These are phyloP conservation scores for Procavia capensis DNA, from an alignment of 2,113 vertebrate species.

Conservation along the genomic window DNA sequence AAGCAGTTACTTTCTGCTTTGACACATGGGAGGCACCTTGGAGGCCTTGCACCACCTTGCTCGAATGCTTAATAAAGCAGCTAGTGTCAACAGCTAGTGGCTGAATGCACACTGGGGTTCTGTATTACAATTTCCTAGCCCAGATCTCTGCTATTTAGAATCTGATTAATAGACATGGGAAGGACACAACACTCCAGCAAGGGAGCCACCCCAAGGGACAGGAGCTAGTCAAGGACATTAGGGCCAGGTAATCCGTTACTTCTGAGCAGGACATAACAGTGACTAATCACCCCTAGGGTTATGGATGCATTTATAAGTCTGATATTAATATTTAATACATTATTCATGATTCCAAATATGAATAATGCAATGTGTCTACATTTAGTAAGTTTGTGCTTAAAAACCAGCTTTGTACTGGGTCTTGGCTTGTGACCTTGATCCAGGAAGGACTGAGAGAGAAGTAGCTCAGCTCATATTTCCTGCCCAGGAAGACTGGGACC, in stretches of 20 bases:
- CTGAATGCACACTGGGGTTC: not conserved
- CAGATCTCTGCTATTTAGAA: not conserved
- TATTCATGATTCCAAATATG: slow-evolving; percentile 85
- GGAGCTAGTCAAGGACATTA: slow-evolving; percentile 68
- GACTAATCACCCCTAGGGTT: slow-evolving; percentile 79
- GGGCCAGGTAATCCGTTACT: slow-evolving; percentile 78
- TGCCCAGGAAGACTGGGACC: not conserved
- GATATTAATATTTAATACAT: slow-evolving; percentile 82
- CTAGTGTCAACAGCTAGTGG: not conserved
- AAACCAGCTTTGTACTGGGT: slow-evolving; percentile 49
- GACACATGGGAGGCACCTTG: not conserved
- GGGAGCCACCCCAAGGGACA: slow-evolving; percentile 64
- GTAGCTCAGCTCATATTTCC: not conserved
- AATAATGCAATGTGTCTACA: slow-evolving; percentile 84
- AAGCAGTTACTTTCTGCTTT: not conserved
- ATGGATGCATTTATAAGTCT: slow-evolving; percentile 81
- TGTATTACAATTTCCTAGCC: not conserved
- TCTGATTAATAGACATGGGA: not conserved
- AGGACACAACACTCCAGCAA: not conserved
- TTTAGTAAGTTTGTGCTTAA: slow-evolving; percentile 81
- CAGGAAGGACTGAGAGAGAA: not conserved
- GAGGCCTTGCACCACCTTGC: not conserved
- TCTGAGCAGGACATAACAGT: slow-evolving; percentile 63
- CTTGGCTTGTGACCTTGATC: slow-evolving; percentile 34
- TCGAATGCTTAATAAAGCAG: not conserved